Conservation (phyloP, 2,113 vertebrate genomes). For the Toxotes chatareus region DNA sequence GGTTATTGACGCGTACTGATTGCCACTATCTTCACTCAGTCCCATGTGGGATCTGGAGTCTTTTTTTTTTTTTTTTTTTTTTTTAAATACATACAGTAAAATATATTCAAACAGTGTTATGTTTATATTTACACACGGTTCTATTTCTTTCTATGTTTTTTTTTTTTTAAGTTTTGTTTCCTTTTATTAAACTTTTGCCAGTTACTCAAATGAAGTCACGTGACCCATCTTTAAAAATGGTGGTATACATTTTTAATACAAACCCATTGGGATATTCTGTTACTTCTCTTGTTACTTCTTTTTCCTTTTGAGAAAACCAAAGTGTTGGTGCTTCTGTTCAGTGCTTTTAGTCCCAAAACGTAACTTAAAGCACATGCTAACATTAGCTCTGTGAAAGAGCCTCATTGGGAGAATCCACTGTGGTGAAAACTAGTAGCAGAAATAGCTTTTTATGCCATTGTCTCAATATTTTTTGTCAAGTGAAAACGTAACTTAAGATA, state of each 20-base stretch:
- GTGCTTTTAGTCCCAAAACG: constrained; percentile 29
- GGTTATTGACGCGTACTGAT: constrained; percentile 58
- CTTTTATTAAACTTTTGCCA: constrained; percentile 56
- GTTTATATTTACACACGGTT: constrained; percentile 70
- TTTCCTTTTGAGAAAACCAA: constrained; percentile 54
- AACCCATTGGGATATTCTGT: constrained; percentile 43
- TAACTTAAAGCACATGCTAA: constrained; percentile 19
- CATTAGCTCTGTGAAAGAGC: constrained; percentile 26
- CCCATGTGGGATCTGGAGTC: constrained; percentile 54
- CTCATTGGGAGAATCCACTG: constrained; percentile 47
- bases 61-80: constrained; percentile 40
- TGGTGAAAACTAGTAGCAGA: constrained; percentile 40
- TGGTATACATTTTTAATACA: constrained; percentile 47
- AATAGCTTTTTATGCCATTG: constrained; percentile 31
- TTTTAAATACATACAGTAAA: constrained; percentile 50
- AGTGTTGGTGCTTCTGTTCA: constrained; percentile 52
- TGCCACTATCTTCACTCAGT: constrained; percentile 76
- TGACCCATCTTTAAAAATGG: constrained; percentile 30
- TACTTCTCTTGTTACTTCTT: constrained; percentile 1
- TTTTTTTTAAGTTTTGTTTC: constrained; percentile 14
- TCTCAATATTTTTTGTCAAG: constrained; percentile 43
- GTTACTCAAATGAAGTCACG: constrained; percentile 72
- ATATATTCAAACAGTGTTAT: constrained; percentile 79
- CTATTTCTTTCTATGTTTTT: constrained; percentile 19
- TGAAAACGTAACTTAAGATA: constrained; percentile 24